Conservation (phyloP, 30 jellyfish, hydroid and myxozoan genomes). For the Hydractinia symbiolongicarpus region DNA sequence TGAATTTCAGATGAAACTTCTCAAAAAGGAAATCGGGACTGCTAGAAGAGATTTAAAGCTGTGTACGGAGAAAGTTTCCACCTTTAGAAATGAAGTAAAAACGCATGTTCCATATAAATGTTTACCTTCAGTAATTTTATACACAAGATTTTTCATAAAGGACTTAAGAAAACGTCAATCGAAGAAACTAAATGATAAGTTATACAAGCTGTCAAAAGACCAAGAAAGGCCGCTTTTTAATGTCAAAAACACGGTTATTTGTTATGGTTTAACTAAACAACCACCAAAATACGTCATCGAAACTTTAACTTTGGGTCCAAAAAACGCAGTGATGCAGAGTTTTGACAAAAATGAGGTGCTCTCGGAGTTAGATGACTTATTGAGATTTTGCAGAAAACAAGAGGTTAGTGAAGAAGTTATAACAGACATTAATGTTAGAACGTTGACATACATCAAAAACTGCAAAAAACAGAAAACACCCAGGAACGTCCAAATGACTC, state of each 20-base stretch:
- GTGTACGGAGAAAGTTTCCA: not conserved
- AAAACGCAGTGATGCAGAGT: not conserved
- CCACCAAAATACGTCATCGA: slow-evolving; percentile 2
- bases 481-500: too few species aligned
- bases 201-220: not conserved
- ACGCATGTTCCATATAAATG: not conserved
- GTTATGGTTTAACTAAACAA: not conserved
- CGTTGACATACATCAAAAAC: too few species aligned
- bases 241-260: not conserved
- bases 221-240: not conserved
- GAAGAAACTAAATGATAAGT: not conserved
- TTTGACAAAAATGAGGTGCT: not conserved
- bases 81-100: not conserved
- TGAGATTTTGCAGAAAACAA: too few species aligned
- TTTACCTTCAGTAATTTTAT: not conserved
- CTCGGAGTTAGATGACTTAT: not conserved
- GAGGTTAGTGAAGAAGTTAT: too few species aligned
- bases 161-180: not conserved
- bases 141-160: not conserved
- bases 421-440: too few species aligned
- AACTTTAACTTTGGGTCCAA: not conserved
- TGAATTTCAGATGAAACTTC: not conserved
- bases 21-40: not conserved
- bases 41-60: not conserved
- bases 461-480: too few species aligned